phyloP scores from a whole-genome alignment of 2,888 invertebrate genomes.

The Chydorus sphaericus region DNA sequence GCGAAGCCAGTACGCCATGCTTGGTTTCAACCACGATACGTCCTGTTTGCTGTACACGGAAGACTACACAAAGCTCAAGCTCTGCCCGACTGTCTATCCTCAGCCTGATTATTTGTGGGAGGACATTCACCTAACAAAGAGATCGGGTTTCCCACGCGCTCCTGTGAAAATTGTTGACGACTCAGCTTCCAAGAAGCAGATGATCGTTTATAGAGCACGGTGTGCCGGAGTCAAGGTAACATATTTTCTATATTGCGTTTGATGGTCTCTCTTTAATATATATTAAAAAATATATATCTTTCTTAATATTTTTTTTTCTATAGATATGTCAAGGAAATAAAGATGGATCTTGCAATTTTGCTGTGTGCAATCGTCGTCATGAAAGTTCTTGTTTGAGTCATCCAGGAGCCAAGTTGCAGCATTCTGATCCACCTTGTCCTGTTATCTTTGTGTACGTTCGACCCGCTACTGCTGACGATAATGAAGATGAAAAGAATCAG shows the following conservation, averaged over 20 bases:
- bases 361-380: not conserved
- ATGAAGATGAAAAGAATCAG: too few species aligned
- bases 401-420: not conserved
- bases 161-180: not conserved
- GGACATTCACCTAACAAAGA: not conserved
- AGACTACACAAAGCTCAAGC: not conserved
- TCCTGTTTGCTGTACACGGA: not conserved
- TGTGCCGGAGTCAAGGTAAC: not conserved
- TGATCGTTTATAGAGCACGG: not conserved
- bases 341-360: not conserved
- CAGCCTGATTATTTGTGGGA: not conserved
- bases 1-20: not conserved
- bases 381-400: not conserved
- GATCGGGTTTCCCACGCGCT: slow-evolving; percentile 4
- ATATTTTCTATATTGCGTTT: too few species aligned
- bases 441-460: not conserved
- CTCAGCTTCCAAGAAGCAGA: too few species aligned
- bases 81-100: too few species aligned
- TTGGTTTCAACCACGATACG: not conserved
- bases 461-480: not conserved
- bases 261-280: too few species aligned
- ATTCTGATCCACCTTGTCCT: not conserved
- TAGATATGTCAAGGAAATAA: not conserved
- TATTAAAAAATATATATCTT: too few species aligned
- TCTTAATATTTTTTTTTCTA: not conserved